These are phyloP conservation scores for Nomada ruficornis DNA, from an alignment of 2,888 invertebrate species.

Conservation along the genomic window DNA sequence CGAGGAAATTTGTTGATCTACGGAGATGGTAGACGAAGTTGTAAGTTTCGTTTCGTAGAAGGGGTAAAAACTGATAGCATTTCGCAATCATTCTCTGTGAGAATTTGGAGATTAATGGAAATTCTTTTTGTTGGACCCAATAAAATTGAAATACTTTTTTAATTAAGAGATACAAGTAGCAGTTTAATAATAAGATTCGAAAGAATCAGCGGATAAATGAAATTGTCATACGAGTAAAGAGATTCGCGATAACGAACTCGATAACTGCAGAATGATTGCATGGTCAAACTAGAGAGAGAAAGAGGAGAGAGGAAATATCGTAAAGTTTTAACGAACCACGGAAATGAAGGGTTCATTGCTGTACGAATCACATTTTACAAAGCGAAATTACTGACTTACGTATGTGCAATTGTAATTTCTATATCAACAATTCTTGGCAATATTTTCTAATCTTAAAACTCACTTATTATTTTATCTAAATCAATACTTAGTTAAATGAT, in stretches of 20 bases:
- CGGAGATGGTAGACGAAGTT: not conserved
- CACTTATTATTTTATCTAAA: not conserved
- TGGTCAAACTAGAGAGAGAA: not conserved
- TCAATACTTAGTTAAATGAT: not conserved
- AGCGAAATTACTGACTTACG: slow-evolving; percentile 29
- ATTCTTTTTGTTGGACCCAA: too few species aligned
- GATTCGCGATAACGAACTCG: slow-evolving; percentile 9
- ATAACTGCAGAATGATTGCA: slow-evolving; percentile 14
- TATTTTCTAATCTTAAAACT: not conserved
- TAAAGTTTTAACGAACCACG: slow-evolving; percentile 43
- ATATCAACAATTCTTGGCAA: not conserved
- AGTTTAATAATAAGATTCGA: not conserved
- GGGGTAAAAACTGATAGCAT: too few species aligned
- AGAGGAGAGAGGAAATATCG: not conserved
- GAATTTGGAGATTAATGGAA: too few species aligned
- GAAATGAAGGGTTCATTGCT: slow-evolving; percentile 10
- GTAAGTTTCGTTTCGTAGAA: not conserved
- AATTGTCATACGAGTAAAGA: not conserved
- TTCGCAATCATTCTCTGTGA: too few species aligned
- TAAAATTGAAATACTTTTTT: too few species aligned
- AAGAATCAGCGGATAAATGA: not conserved
- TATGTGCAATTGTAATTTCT: slow-evolving; percentile 9
- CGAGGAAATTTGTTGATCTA: too few species aligned
- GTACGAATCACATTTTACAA: not conserved
- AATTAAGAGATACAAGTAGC: not conserved